Conservation (phyloP, 2,888 invertebrate genomes). For the Scaptomyza caliginosa region DNA sequence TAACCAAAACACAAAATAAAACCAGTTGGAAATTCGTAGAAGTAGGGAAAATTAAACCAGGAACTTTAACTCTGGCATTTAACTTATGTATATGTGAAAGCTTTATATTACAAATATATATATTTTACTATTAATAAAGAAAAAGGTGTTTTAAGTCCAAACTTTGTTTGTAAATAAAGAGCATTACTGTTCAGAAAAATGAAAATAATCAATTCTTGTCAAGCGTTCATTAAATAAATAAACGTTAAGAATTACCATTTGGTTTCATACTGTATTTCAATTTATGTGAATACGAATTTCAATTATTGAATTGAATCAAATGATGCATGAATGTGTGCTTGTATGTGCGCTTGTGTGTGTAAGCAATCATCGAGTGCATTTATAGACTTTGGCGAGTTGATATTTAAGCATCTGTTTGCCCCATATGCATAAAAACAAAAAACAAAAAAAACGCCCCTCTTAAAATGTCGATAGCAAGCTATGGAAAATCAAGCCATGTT, state of each 20-base stretch:
- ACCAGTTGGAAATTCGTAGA: conserved; percentile 47
- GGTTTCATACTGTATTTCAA: conserved; percentile 25
- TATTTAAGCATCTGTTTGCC: conserved; percentile 28
- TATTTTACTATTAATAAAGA: not conserved
- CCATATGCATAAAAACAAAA: conserved; percentile 29
- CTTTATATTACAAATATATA: not conserved
- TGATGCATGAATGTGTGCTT: conserved; percentile 8
- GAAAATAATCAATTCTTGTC: conserved; percentile 4
- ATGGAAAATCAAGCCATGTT: conserved; percentile 14
- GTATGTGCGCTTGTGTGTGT: conserved; percentile 4
- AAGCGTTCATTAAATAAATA: conserved; percentile 12
- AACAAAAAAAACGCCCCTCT: conserved; percentile 46
- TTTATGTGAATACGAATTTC: conserved; percentile 12
- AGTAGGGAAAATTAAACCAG: not conserved
- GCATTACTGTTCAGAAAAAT: not conserved
- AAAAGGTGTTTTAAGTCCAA: too few species aligned
- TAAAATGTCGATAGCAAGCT: conserved; percentile 22
- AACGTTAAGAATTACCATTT: conserved; percentile 13
- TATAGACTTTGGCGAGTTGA: conserved; percentile 15
- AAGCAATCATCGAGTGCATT: conserved; percentile 30
- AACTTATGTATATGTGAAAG: not conserved
- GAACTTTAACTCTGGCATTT: not conserved
- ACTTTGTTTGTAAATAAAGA: too few species aligned
- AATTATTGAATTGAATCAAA: conserved; percentile 40
- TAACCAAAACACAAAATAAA: conserved; percentile 22